phyloP scores from a whole-genome alignment of 2,888 invertebrate genomes.

The Tillus elongatus region DNA sequence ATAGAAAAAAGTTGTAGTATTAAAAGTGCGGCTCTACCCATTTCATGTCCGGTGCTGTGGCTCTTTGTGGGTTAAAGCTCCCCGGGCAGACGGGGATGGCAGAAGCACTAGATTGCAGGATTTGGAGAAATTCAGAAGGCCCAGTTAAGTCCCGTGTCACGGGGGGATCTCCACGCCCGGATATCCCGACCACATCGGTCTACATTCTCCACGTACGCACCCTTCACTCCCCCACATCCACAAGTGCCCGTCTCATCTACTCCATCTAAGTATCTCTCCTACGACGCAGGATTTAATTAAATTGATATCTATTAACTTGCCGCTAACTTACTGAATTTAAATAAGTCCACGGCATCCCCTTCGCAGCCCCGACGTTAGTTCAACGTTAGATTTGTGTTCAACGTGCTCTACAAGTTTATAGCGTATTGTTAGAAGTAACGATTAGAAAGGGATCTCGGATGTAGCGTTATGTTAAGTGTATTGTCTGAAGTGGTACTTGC shows the following conservation, averaged over 20 bases:
- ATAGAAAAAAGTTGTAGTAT: too few species aligned
- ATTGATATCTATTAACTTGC: slow-evolving; percentile 36
- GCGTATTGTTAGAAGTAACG: too few species aligned
- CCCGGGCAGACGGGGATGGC: slow-evolving; percentile 23
- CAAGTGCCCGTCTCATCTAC: too few species aligned
- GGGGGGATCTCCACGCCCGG: slow-evolving; percentile 28
- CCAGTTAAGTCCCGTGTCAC: slow-evolving; percentile 30
- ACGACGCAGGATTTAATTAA: slow-evolving; percentile 31
- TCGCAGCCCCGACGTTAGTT: slow-evolving; percentile 13
- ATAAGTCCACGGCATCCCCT: slow-evolving; percentile 18
- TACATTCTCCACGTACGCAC: too few species aligned
- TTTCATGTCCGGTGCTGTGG: slow-evolving; percentile 32
- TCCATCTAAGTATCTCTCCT: slow-evolving; percentile 20
- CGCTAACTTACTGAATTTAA: slow-evolving; percentile 28
- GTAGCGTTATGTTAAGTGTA: too few species aligned
- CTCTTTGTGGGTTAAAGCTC: slow-evolving; percentile 30
- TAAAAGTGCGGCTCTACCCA: slow-evolving; percentile 31
- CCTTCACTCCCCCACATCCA: too few species aligned
- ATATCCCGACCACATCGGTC: slow-evolving; percentile 22
- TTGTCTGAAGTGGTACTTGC: too few species aligned
- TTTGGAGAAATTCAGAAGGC: slow-evolving; percentile 28
- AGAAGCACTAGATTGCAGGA: slow-evolving; percentile 31
- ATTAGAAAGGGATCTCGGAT: too few species aligned
- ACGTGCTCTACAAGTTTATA: too few species aligned
- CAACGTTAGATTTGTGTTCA: too few species aligned